Conservation (phyloP, 35 echinoderm and acorn worm genomes). For the Heliocidaris erythrogramma region DNA sequence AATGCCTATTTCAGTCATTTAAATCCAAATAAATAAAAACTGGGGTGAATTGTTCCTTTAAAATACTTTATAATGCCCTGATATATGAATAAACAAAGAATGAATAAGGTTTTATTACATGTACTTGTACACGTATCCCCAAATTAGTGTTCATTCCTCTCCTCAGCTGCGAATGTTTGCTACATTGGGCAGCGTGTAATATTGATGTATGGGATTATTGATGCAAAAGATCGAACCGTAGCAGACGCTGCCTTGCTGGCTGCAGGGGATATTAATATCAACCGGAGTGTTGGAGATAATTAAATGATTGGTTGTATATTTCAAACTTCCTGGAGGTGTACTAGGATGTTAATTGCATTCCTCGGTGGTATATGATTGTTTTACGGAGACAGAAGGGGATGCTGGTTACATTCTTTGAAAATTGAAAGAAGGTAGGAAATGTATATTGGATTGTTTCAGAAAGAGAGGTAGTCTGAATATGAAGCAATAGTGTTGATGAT, state of each 20-base stretch:
- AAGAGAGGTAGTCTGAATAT: too few species aligned
- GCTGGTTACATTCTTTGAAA: not conserved
- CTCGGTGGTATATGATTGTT: not conserved
- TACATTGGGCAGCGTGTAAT: not conserved
- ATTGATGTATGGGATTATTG: conserved; percentile 12
- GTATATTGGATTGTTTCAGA: too few species aligned
- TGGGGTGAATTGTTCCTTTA: not conserved
- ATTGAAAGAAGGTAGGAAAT: not conserved
- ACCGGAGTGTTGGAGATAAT: conserved; percentile 1
- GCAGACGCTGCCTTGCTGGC: not conserved
- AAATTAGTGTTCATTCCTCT: conserved; percentile 4
- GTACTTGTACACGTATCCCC: not conserved
- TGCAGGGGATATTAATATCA: conserved; percentile 2
- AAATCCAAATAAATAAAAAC: not conserved
- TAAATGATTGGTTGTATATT: conserved; percentile 6
- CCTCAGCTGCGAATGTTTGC: not conserved
- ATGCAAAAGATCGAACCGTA: not conserved
- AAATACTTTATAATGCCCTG: not conserved
- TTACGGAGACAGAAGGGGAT: not conserved
- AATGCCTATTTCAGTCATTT: not conserved
- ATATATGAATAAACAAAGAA: not conserved
- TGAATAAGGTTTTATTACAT: not conserved
- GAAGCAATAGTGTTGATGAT: not conserved
- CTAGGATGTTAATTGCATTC: conserved; percentile 6
- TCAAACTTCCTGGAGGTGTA: not conserved